Evolutionary conservation across 2,888 invertebrate species (phyloP).

Genomic region (Tryphoninae sp.): DNA sequence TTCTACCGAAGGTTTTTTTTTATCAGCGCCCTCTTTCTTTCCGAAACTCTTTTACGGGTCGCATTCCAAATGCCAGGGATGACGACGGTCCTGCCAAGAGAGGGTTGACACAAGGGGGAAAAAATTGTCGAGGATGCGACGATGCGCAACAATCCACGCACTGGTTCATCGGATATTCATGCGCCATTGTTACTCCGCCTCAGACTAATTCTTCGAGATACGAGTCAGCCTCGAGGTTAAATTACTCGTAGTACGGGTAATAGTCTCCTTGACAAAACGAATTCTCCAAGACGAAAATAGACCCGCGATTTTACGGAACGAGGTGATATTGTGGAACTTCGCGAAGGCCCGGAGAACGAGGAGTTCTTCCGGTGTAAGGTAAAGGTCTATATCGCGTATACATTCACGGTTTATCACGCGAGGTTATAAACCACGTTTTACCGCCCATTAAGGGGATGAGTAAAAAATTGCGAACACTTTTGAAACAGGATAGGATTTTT

Average conservation of each 20-base stretch:
- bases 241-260: slow-evolving; percentile 8
- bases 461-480: slow-evolving; percentile 62
- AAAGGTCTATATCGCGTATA: slow-evolving; percentile 22
- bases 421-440: slow-evolving; percentile 58
- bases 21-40: slow-evolving; percentile 35
- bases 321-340: slow-evolving; percentile 9
- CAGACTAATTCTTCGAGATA: not conserved
- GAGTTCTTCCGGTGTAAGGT: not conserved
- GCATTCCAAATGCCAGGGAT: slow-evolving; percentile 45
- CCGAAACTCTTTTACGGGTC: slow-evolving; percentile 35
- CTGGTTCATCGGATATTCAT: slow-evolving; percentile 18
- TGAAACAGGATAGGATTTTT: slow-evolving; percentile 51
- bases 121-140: not conserved
- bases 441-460: slow-evolving; percentile 59
- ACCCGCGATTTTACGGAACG: not conserved
- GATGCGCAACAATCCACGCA: slow-evolving; percentile 23
- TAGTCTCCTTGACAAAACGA: slow-evolving; percentile 32
- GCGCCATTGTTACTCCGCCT: slow-evolving; percentile 10
- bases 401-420: slow-evolving; percentile 50
- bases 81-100: slow-evolving; percentile 21
- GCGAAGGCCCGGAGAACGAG: slow-evolving; percentile 7
- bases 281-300: slow-evolving; percentile 31
- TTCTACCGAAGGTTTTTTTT: slow-evolving; percentile 17
- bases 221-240: slow-evolving; percentile 8
- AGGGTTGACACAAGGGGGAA: too few relatives aligned